These are phyloP conservation scores for Lordiphosa mommai DNA, from an alignment of 1,140 invertebrate genomes.

Conservation along the genomic window DNA sequence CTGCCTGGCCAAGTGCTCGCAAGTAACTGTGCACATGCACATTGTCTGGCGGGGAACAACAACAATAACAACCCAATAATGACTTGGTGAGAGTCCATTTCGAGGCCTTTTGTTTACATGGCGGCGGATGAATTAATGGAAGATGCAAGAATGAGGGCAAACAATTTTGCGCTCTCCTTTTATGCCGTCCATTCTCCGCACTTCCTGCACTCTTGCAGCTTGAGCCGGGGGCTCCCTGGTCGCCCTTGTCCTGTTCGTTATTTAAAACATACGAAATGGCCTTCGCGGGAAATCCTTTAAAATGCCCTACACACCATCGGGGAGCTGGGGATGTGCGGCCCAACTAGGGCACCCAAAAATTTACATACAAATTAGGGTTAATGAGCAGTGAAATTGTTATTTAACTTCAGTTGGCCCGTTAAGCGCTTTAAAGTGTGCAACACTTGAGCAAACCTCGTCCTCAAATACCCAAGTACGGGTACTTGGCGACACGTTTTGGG, in stretches of 20 bases:
- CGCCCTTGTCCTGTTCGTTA: slow-evolving; percentile 40
- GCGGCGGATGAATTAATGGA: slow-evolving; percentile 65
- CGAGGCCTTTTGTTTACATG: slow-evolving; percentile 60
- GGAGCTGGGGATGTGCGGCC: slow-evolving; percentile 4
- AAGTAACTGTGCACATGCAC: slow-evolving; percentile 22
- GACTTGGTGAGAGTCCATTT: slow-evolving; percentile 63
- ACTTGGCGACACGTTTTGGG: slow-evolving; percentile 67
- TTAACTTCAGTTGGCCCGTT: slow-evolving; percentile 71
- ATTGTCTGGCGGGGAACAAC: slow-evolving; percentile 7
- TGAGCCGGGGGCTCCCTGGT: neutral
- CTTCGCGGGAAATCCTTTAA: slow-evolving; percentile 49
- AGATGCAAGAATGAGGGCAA: slow-evolving; percentile 31
- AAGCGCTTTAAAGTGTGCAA: slow-evolving; percentile 62
- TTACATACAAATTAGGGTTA: slow-evolving; percentile 78
- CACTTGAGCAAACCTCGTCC: slow-evolving; percentile 28
- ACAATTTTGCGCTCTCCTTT: slow-evolving; percentile 18
- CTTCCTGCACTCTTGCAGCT: slow-evolving; percentile 30
- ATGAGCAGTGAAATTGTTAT: slow-evolving; percentile 78
- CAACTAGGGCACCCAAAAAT: slow-evolving; percentile 56
- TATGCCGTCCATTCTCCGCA: slow-evolving; percentile 10
- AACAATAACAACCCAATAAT: slow-evolving; percentile 59
- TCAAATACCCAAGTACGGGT: slow-evolving; percentile 33
- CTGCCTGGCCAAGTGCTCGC: slow-evolving; percentile 1
- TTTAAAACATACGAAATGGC: slow-evolving; percentile 48
- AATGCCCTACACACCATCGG: slow-evolving; percentile 15